Base-by-base conservation (phyloP, 2,113 vertebrate species). In the Rhegmatorhina hoffmannsi region DNA sequence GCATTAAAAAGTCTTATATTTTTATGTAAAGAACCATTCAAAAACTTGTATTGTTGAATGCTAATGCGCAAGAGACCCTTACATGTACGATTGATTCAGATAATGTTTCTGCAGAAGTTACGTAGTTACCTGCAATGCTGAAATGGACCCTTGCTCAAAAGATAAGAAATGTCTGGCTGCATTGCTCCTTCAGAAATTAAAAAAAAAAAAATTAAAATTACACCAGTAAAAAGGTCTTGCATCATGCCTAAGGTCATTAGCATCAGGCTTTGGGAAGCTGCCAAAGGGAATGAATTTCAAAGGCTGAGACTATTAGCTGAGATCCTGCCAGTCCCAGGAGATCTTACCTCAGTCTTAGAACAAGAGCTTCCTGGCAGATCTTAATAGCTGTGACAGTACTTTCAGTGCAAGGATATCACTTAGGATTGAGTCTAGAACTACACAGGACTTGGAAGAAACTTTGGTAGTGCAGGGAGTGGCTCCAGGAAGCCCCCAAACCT, bases 161-260 rank as follows among this genome's bases (percentile, higher is more conserved):
- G 72, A 69, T 56, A 83, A 79, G 84, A 85, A 59, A 69, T 25
- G 36, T 77, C 63, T 91, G 62, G 23, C 55, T 86, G 94, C 44
- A 36, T 33, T 86, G 73, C 68, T 86, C 74, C 85, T 72, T 90
- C 26, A 74, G 73, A 73, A 93, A 85, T 53, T n/a, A 3, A 74
- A 78, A 47, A 64, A 40, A 88, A 68, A 56, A 74, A 52, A 59
- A 36, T 6, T 13, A 64, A 89, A 91, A 83, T 46, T 55, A 73
- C 31, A 43, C 83, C 90, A 90, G 46, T 95, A 92, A 95, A 93
- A 90, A 90, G 92, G 92, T 95, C 93, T 95, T 96, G 95, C 93
- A 96, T 96, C 92, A 96, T 94, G 93, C 94, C 93, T 93, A 93
- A 93, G 95, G 95, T 97, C 96, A 84, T 95, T 96, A 97, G 93